These are phyloP conservation scores for Myripristis jacobus DNA, from an alignment of 2,797 vertebrate species.

Conservation along the genomic window DNA sequence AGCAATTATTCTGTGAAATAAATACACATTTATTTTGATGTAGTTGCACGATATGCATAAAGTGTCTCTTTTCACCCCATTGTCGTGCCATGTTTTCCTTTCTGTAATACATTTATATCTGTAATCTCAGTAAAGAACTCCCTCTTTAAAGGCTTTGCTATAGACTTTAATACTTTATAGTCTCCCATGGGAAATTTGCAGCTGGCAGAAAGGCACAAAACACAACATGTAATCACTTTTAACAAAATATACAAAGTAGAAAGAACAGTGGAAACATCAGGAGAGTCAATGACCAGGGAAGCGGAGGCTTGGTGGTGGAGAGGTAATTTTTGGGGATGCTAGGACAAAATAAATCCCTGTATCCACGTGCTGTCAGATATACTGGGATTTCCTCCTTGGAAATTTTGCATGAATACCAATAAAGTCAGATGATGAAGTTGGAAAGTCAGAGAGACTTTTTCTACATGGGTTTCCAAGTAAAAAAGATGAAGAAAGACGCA, in stretches of 20 bases:
- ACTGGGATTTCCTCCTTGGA: slow-evolving; percentile 31
- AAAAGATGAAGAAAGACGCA: no score
- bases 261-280: slow-evolving; percentile 61
- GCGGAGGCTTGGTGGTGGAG: slow-evolving; percentile 18
- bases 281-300: slow-evolving; percentile 27
- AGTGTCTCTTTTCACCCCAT: slow-evolving; percentile 30
- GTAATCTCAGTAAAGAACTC: slow-evolving; percentile 48
- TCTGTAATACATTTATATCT: slow-evolving; percentile 35
- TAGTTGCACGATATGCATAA: neutral
- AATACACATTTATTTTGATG: slow-evolving; percentile 16
- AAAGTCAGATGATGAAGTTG: no score
- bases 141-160: slow-evolving; percentile 46
- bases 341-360: slow-evolving; percentile 2
- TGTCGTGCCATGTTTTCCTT: neutral
- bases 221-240: slow-evolving; percentile 48
- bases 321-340: slow-evolving; percentile 17
- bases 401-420: neutral
- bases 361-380: slow-evolving; percentile 7
- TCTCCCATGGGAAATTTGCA: slow-evolving; percentile 46
- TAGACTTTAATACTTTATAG: slow-evolving; percentile 41
- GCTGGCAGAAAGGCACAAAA: slow-evolving; percentile 52
- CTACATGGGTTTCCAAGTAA: no score
- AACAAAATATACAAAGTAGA: slow-evolving; percentile 44
- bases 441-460: no score
- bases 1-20: no score